These are phyloP conservation scores for Cynocephalus volans DNA, from an alignment of 2,113 vertebrate genomes.

Conservation along the genomic window DNA sequence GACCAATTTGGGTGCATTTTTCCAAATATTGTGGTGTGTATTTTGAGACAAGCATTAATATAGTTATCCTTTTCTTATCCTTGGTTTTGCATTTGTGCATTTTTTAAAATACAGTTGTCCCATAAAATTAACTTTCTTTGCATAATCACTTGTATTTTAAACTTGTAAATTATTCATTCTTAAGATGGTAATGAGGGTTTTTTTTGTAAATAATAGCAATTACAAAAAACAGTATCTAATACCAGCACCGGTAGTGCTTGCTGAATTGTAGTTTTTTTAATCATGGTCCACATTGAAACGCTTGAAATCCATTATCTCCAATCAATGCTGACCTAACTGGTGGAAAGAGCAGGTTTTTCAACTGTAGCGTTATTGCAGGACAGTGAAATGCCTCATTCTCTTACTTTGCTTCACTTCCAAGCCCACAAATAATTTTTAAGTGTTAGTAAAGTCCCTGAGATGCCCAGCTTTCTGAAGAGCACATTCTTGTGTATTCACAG, in stretches of 20 bases:
- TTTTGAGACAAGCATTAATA: neutral
- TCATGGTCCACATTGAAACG: neutral
- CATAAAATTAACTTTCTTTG: neutral
- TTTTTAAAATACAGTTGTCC: neutral
- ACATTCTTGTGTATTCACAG: neutral
- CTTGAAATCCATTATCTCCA: neutral
- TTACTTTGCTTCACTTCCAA: neutral
- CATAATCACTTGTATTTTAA: neutral
- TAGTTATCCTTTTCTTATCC: neutral
- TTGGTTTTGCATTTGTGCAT: neutral
- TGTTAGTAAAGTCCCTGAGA: neutral
- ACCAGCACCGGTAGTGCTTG: neutral
- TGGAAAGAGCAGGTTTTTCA: neutral
- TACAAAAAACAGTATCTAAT: neutral
- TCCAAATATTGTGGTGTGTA: neutral
- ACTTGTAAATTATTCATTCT: neutral
- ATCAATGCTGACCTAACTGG: neutral
- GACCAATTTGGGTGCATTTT: neutral
- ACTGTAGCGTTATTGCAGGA: neutral
- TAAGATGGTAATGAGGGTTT: neutral
- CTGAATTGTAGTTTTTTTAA: neutral
- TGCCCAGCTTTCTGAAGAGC: neutral
- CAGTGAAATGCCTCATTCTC: neutral
- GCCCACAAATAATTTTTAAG: neutral
- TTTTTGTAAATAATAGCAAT: neutral